phyloP scores from a whole-genome alignment of 2,888 invertebrate genomes.

The Prenolepis imparis region DNA sequence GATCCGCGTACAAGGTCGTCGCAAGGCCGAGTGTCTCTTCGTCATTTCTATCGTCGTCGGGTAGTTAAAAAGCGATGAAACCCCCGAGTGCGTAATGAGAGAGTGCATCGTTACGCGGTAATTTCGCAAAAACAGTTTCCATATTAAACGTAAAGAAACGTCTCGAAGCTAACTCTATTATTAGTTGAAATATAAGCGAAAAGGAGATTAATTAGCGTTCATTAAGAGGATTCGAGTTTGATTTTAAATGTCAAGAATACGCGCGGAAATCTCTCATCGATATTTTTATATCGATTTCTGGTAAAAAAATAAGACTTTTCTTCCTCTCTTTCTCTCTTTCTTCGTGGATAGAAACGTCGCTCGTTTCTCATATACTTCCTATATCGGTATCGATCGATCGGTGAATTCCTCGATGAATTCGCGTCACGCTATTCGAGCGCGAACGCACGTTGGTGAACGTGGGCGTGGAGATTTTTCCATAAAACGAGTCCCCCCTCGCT shows the following conservation, averaged over 20 bases:
- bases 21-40: constrained; percentile 59
- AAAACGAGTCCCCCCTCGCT: constrained; percentile 66
- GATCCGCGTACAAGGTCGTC: constrained; percentile 51
- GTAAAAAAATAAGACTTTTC: not conserved
- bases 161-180: not conserved
- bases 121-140: not conserved
- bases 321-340: not conserved
- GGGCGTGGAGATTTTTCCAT: constrained; percentile 76
- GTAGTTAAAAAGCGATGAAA: not conserved
- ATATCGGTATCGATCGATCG: not conserved
- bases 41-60: constrained; percentile 20
- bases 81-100: not conserved
- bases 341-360: not conserved
- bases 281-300: constrained; percentile 1
- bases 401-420: not conserved
- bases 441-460: constrained; percentile 60
- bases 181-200: not conserved
- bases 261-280: not conserved
- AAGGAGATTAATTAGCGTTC: not conserved
- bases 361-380: constrained; percentile 25
- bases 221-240: not conserved
- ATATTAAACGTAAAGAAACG: constrained; percentile 1
- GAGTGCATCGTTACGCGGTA: not conserved
- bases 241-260: not conserved
- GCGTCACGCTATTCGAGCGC: constrained; percentile 30